Percentiles rank a stretch among this genome's conserved stretches.
phyloP scores from a whole-genome alignment of 2,888 invertebrate species.

The Abrostola tripartita region DNA sequence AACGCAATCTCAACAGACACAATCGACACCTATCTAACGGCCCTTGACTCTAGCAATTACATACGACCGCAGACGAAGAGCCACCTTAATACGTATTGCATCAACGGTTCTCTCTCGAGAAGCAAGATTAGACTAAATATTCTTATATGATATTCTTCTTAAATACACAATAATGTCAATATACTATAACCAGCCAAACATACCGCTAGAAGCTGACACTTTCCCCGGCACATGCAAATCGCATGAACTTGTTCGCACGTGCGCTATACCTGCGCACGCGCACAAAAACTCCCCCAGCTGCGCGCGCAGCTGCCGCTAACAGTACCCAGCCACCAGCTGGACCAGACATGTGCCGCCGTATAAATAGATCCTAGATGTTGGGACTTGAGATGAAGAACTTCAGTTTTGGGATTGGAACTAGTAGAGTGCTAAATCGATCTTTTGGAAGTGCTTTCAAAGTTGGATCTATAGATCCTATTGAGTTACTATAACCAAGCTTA shows the following conservation, averaged over 20 bases:
- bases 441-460: background rate
- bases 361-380: slow-evolving; percentile 52
- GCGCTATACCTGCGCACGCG: slow-evolving; percentile 58
- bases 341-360: slow-evolving; percentile 50
- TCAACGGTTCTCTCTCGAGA: background rate
- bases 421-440: background rate
- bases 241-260: slow-evolving; percentile 59
- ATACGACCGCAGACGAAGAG: background rate
- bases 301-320: slow-evolving; percentile 61
- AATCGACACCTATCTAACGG: background rate
- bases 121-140: background rate
- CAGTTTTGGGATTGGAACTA: background rate
- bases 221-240: slow-evolving; percentile 57
- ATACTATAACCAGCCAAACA: slow-evolving; percentile 3
- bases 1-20: background rate
- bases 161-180: background rate
- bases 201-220: slow-evolving; percentile 34
- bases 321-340: slow-evolving; percentile 58
- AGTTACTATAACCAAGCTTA: background rate
- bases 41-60: background rate
- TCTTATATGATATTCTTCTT: background rate
- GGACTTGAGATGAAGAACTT: slow-evolving; percentile 22
- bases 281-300: slow-evolving; percentile 57
- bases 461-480: background rate
- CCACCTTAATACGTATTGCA: background rate